Conservation (phyloP, 2,888 invertebrate genomes). For the Xestoiulus laeticollis region DNA sequence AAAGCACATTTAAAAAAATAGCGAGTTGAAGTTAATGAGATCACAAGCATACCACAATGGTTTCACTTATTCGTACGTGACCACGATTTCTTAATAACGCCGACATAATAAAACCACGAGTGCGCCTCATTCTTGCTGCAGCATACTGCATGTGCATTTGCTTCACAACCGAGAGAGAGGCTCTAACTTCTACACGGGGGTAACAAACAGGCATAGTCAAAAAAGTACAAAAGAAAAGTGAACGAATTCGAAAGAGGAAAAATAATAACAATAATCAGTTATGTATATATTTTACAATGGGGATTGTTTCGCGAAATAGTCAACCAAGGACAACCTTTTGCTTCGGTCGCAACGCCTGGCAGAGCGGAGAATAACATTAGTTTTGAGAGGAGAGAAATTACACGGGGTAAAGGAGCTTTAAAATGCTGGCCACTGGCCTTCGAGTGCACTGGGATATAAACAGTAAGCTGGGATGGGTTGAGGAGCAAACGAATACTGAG, state of each 20-base stretch:
- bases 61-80: background rate
- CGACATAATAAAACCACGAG: background rate
- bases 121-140: background rate
- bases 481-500: background rate
- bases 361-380: background rate
- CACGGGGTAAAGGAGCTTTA: background rate
- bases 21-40: background rate
- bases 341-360: slow-evolving; percentile 6
- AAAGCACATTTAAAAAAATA: background rate
- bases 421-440: background rate
- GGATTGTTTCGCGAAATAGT: background rate
- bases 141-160: background rate
- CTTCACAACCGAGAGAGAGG: slow-evolving; percentile 43
- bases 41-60: background rate
- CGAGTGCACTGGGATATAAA: background rate
- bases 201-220: slow-evolving; percentile 34
- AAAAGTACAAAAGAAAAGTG: slow-evolving; percentile 41
- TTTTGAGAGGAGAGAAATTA: background rate
- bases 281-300: slow-evolving; percentile 40
- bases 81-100: background rate
- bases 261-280: slow-evolving; percentile 39
- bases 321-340: slow-evolving; percentile 3
- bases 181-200: background rate
- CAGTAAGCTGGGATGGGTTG: too few species aligned
- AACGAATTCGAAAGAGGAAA: slow-evolving; percentile 1